A percentile compares a stretch with the other conserved stretches of the same genome.
Evolutionary conservation across 2,797 vertebrate genomes (phyloP).

Genomic region (Leptoclinus maculatus): DNA sequence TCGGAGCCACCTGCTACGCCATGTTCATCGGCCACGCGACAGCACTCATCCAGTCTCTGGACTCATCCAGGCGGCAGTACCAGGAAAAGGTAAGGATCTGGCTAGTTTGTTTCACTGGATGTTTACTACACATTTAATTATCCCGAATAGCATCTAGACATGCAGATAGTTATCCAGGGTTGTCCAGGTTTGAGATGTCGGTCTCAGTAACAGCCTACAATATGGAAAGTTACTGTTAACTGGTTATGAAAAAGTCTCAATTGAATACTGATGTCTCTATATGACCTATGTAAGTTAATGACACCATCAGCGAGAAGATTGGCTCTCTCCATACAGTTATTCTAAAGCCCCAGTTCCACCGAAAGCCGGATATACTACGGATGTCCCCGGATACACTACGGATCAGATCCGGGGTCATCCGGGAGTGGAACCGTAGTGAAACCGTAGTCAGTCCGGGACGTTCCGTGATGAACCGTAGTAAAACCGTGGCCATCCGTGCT

Average conservation of each 20-base stretch:
- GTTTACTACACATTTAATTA: not conserved
- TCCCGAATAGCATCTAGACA: not conserved
- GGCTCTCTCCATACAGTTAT: not conserved
- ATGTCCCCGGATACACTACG: too few species aligned
- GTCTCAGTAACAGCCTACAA: not conserved
- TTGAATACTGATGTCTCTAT: not conserved
- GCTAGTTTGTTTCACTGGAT: not conserved
- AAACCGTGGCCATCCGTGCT: too few species aligned
- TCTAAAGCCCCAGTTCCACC: too few species aligned
- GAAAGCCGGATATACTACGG: too few species aligned
- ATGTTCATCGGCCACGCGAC: conserved; percentile 99
- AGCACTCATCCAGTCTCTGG: conserved; percentile 96
- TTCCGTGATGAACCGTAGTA: too few species aligned
- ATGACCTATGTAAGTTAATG: not conserved
- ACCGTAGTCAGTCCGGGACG: too few species aligned
- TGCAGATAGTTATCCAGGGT: not conserved
- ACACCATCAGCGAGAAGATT: not conserved
- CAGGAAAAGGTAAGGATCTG: conserved; percentile 92
- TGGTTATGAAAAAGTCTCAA: not conserved
- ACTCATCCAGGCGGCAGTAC: conserved; percentile 96
- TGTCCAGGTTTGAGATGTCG: not conserved
- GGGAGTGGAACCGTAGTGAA: too few species aligned
- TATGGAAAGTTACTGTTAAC: too few species aligned
- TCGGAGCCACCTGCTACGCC: conserved; percentile 97
- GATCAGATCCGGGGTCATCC: too few species aligned